Base-by-base conservation (phyloP, 2,797 vertebrate species). In the Pipistrellus nathusii region DNA sequence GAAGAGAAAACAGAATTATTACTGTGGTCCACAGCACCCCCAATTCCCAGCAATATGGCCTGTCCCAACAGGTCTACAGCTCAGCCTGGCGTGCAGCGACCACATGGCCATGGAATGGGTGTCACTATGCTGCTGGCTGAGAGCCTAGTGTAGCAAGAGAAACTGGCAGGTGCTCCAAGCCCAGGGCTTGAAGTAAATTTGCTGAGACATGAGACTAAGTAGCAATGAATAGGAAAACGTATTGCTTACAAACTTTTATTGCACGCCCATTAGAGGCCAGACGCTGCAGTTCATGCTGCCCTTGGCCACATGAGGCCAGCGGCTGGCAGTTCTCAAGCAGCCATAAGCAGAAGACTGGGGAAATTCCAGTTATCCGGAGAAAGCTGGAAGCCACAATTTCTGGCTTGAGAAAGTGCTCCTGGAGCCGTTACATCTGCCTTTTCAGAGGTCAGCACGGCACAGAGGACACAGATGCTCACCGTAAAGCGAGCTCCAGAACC, bases 1-100 rank as follows among this genome's bases (percentile, higher is more conserved):
- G 64, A 48, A 97, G 72, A 98, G 86, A 95, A 92, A 97, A 97
- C 73, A 96, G 96, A 85, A 92, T 93, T 88, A 95, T 93, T 93
- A 90, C 5, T 55, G 0, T 98, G 80, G 55, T 85, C 89, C 68
- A 51, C 17, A 82, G 62, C 62, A 59, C 10, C 12, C 32, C 73
- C 10, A 66, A 62, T 32, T 41, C 75, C 91, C 15, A 0, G 77
- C 84, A 85, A 35, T 81, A 44, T 46, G 38, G 41, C 32, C 64
- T 78, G 48, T 87, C 48, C 62, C 51, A 41, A 41, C 46, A 53
- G 23, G n/a, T 73, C 92, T 77, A 25, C 5, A 35, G n/a, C 57
- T 55, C 44, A 38, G 35, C 44, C 66, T 4, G 0, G 38, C 78
- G 32, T 11, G 21, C n/a, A 30, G 30, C 1, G 2, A 23, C 15